Percentiles rank a stretch among this genome's conserved stretches.
phyloP scores from a whole-genome alignment of 2,113 vertebrate species.

The Acanthochromis polyacanthus region DNA sequence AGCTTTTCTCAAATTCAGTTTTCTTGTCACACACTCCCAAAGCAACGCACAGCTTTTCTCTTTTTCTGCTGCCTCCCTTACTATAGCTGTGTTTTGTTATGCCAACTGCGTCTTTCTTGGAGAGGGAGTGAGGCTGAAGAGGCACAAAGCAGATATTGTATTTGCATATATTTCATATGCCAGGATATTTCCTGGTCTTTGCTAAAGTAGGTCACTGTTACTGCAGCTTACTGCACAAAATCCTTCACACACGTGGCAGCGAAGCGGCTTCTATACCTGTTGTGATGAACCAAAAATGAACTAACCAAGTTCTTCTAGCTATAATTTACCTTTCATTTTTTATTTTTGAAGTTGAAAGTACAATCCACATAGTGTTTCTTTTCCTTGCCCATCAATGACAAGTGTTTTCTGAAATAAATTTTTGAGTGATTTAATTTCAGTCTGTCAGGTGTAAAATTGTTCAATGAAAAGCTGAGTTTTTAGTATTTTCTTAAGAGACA shows the following conservation, averaged over 20 bases:
- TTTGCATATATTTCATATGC: constrained; percentile 40
- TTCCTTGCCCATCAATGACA: not conserved
- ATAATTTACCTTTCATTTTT: constrained; percentile 27
- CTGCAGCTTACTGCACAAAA: constrained; percentile 18
- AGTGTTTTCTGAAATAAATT: no score
- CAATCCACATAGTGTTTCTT: not conserved
- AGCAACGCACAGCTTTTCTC: not conserved
- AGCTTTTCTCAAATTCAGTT: not conserved
- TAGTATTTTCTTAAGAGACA: no score
- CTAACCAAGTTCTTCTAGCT: not conserved
- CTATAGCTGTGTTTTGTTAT: constrained; percentile 50
- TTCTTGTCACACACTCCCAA: constrained; percentile 23
- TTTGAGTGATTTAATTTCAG: no score
- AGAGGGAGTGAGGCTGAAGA: constrained; percentile 29
- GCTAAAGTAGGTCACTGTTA: constrained; percentile 66
- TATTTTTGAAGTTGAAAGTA: not conserved
- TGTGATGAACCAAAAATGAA: not conserved
- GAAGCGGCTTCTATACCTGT: constrained; percentile 4
- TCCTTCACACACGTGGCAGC: constrained; percentile 7
- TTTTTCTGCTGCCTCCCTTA: constrained; percentile 27
- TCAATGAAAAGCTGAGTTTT: no score
- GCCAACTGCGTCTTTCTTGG: constrained; percentile 2
- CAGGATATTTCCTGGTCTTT: constrained; percentile 10
- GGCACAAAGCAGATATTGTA: constrained; percentile 37
- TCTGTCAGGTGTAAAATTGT: no score